Evolutionary conservation across 37 sponge, comb jelly and placozoan genomes (phyloP), one percentile per base, ranked within the genome.

Genomic region (Crambe crambe): DNA sequence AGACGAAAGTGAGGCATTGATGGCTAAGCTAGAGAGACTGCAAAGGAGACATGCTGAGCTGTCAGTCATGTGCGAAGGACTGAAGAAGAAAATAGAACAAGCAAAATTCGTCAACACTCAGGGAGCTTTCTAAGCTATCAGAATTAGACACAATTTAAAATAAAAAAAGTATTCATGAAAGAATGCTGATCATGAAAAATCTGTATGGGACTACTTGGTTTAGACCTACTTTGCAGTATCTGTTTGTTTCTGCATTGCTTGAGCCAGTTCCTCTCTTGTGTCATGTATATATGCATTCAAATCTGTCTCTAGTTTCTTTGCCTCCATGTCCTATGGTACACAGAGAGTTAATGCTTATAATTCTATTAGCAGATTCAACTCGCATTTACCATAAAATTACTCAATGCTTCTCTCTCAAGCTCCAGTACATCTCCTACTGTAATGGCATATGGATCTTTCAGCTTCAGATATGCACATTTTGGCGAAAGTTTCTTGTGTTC

Each of bases 401-500:
- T 73, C 21, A 83, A 32, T 31, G 91, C 87, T 22, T 31, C 51
- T 56, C 65, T 91, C 80, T 91, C 91, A 42, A 91, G 57, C 41
- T 86, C 86, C 9, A 91, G 31, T 1, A 86, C 83, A 42, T 91
- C 74, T 8, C 74, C 87, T 1, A 91, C 79, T 12, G 91, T 91
- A 15, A 91, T 78, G 29, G 37, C 56, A 42, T 90, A 90, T 43
- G 91, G 91, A 67, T 91, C 87, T 57, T 91, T 91, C 32, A 82
- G 47, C 79, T 86, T 81, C 1, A 91, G 56, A 39, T 74, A 91
- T 10, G 74, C 68, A 62, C 91, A 91, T 39, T 34, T 64, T 3
- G 87, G 70, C 38, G 30, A 27, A 61, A 1, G 31, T 21, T 20
- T 15, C 47, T 54, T 73, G 74, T 73, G 74, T 25, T 56, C 74